These are phyloP conservation scores for Drosophila pallidifrons DNA, from an alignment of 1,140 invertebrate genomes.

Conservation along the genomic window DNA sequence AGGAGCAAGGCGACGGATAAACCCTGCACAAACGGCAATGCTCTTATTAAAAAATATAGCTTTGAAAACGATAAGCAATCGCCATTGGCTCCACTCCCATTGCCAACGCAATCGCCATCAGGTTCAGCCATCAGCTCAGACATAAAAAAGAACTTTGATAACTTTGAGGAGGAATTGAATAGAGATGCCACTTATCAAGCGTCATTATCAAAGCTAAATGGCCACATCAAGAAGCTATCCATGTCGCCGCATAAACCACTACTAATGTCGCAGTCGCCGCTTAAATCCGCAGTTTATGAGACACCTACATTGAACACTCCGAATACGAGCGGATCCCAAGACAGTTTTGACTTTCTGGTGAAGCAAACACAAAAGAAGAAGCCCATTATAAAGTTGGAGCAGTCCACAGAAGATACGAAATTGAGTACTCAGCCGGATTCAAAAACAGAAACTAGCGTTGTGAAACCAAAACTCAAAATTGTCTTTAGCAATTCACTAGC, in stretches of 20 bases:
- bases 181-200: conserved; percentile 54
- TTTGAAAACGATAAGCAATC: conserved; percentile 58
- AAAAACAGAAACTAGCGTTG: neutral
- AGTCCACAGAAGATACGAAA: neutral
- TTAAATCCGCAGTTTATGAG: conserved; percentile 3
- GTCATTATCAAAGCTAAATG: conserved; percentile 52
- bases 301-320: conserved; percentile 19
- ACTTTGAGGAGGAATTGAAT: conserved; percentile 43
- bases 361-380: conserved; percentile 8
- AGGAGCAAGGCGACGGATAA: conserved; percentile 35
- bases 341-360: conserved; percentile 59
- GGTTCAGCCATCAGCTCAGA: neutral
- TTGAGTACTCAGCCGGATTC: neutral
- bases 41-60: conserved; percentile 52
- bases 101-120: neutral
- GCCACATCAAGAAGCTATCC: conserved; percentile 46
- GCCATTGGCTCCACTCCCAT: conserved; percentile 50
- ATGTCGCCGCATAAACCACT: conserved; percentile 25
- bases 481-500: conserved; percentile 69
- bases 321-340: conserved; percentile 13
- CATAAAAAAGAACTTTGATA: conserved; percentile 37
- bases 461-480: conserved; percentile 61
- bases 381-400: neutral
- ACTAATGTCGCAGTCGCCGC: conserved; percentile 18
- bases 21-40: conserved; percentile 14